Conservation (phyloP, 2,888 invertebrate species). For the Drosophila borborema region DNA sequence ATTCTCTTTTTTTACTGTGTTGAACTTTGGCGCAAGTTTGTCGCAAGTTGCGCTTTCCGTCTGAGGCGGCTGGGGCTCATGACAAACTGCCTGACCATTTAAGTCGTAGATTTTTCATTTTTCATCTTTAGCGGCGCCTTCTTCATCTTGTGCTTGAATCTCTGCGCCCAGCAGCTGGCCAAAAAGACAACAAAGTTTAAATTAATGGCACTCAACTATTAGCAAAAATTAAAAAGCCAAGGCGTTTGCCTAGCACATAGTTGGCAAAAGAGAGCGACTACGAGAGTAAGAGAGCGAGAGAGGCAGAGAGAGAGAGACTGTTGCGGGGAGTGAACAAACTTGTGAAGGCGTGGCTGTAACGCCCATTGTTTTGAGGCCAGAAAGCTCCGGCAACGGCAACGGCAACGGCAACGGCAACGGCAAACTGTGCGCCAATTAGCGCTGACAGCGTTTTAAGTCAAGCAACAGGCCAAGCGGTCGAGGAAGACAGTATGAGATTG, state of each 20-base stretch:
- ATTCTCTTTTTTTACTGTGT: constrained; percentile 37
- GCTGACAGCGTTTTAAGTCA: constrained; percentile 42
- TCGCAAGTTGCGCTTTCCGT: constrained; percentile 73
- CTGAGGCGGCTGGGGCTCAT: constrained; percentile 52
- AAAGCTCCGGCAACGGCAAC: background rate
- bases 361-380: constrained; percentile 8
- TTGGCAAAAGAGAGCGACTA: background rate
- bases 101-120: constrained; percentile 76
- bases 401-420: background rate
- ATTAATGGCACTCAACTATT: constrained; percentile 81
- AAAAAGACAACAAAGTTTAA: constrained; percentile 73
- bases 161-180: constrained; percentile 41
- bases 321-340: constrained; percentile 33
- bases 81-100: constrained; percentile 76
- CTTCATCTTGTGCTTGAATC: constrained; percentile 29
- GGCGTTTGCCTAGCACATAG: constrained; percentile 1
- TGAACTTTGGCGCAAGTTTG: constrained; percentile 74
- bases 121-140: constrained; percentile 41
- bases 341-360: constrained; percentile 22
- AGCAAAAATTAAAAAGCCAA: constrained; percentile 77
- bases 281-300: background rate
- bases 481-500: background rate
- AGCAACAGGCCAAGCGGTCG: constrained; percentile 60
- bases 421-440: constrained; percentile 37
- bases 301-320: background rate